Base-by-base conservation (phyloP, 1,140 invertebrate genomes). In the Fragariocoptes setiger region DNA sequence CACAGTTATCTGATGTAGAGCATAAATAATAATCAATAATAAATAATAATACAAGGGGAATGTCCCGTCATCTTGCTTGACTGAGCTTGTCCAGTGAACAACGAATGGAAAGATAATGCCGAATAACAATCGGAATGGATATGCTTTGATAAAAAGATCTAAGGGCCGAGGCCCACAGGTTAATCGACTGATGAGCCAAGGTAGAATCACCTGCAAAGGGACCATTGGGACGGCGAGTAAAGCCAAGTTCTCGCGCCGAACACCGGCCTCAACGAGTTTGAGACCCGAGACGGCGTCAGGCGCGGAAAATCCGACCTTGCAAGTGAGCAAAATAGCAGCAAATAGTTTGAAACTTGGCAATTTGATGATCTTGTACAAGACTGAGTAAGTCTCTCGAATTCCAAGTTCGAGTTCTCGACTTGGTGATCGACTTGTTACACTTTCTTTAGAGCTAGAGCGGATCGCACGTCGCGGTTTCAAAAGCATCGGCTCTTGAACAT, bases 241-340 rank as follows among this genome's bases (percentile, higher is more conserved):
- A 0, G 86, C 90, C 38, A 99, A 58, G 46, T 79, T 74, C 54
- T 95, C 86, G 54, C 88, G 90, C 0, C 83, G 80, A 36, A 99
- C 74, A 19, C 92, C 90, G 38, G 71, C 70, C 59, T 95, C 88
- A 4, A 92, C 74, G 17, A 95, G 59, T 61, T 97, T 97, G 39
- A 99, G 64, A 21, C 74, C 73, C 16, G 86, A 86, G 0, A 94
- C 77, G 20, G 76, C 70, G 64, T 99, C 92, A 46, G 76, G 72
- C n/a, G 86, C 79, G 40, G 80, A 74, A 63, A 95, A 97, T 15
- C 80, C 83, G 48, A 92, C 70, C 66, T 94, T 94, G 8, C 71
- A 71, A 13, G 86, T 94, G 38, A 95, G 65, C 31, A 92, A 59
- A 38, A 94, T 71, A 1, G 73, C 48, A 25, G 75, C 67, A 42